phyloP scores from a whole-genome alignment of 1,140 invertebrate species.

The Drosophila orosa region DNA sequence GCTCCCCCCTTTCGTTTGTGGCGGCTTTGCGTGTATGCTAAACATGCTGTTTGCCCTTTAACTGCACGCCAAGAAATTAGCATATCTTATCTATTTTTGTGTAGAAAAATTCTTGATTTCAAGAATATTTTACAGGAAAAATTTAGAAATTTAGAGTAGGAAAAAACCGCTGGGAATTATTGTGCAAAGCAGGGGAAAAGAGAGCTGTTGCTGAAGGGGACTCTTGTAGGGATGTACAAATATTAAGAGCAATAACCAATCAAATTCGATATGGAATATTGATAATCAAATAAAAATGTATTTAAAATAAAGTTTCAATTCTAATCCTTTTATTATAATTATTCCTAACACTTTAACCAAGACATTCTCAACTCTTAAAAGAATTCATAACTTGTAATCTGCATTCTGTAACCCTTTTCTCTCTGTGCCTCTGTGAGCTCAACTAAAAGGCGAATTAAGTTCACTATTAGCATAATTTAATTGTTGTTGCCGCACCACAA shows the following conservation, averaged over 20 bases:
- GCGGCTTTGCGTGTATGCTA: conserved; percentile 27
- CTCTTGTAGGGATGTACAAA: no score
- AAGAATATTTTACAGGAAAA: not conserved
- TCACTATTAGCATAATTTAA: conserved; percentile 30
- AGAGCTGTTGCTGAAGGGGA: not conserved
- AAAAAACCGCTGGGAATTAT: not conserved
- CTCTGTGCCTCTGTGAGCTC: conserved; percentile 8
- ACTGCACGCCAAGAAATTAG: conserved; percentile 13
- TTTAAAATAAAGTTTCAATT: no score
- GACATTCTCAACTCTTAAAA: not conserved
- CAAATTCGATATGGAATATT: no score
- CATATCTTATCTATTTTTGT: conserved; percentile 2
- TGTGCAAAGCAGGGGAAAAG: not conserved
- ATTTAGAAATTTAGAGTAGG: not conserved
- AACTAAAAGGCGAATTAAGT: conserved; percentile 24
- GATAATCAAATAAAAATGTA: no score
- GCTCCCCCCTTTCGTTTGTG: not conserved
- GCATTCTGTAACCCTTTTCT: not conserved
- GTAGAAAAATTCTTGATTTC: not conserved
- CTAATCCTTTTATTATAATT: no score
- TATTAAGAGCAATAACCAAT: no score
- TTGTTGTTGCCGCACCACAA: conserved; percentile 36
- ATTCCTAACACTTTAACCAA: no score
- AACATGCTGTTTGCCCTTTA: conserved; percentile 21
- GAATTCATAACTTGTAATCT: not conserved